Evolutionary conservation across 2,888 invertebrate genomes (phyloP).

Genomic region (Prosopocoilus inquinatus): DNA sequence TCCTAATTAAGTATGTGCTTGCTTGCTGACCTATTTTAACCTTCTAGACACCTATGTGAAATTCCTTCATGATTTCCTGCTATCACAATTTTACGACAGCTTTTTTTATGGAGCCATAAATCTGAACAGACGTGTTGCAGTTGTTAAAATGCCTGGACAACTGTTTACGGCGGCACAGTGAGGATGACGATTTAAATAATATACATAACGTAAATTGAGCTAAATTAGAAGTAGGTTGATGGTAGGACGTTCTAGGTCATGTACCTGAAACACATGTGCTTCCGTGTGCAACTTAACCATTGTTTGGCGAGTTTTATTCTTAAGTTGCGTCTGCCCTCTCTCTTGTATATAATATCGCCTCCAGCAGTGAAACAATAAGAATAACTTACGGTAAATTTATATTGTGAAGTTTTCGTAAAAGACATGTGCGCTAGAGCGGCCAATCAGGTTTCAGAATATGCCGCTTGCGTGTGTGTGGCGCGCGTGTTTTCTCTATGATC

Average conservation of each 20-base stretch:
- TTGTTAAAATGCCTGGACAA: not conserved
- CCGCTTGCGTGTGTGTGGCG: slow-evolving; percentile 30
- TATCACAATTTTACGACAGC: too few relatives aligned
- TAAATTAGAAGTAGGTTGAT: slow-evolving; percentile 3
- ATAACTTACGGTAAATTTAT: slow-evolving; percentile 22
- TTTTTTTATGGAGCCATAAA: not conserved
- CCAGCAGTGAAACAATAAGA: slow-evolving; percentile 14
- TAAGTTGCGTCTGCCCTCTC: slow-evolving; percentile 17
- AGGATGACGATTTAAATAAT: too few relatives aligned
- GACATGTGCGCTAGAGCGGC: slow-evolving; percentile 28
- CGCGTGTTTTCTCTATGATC: slow-evolving; percentile 18
- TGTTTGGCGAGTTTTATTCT: slow-evolving; percentile 9
- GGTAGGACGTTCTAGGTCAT: slow-evolving; percentile 12
- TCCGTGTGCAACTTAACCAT: slow-evolving; percentile 22
- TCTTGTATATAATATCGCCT: not conserved
- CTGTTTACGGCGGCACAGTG: too few relatives aligned
- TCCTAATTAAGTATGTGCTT: too few relatives aligned
- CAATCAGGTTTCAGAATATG: slow-evolving; percentile 29
- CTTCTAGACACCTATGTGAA: too few relatives aligned
- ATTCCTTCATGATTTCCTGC: too few relatives aligned
- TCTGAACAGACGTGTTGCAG: not conserved
- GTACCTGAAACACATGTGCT: slow-evolving; percentile 23
- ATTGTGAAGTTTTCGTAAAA: slow-evolving; percentile 25
- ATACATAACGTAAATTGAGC: not conserved
- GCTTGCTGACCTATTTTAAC: too few relatives aligned